These are phyloP conservation scores for Perodicticus potto DNA, from an alignment of 2,797 vertebrate genomes.

Conservation along the genomic window DNA sequence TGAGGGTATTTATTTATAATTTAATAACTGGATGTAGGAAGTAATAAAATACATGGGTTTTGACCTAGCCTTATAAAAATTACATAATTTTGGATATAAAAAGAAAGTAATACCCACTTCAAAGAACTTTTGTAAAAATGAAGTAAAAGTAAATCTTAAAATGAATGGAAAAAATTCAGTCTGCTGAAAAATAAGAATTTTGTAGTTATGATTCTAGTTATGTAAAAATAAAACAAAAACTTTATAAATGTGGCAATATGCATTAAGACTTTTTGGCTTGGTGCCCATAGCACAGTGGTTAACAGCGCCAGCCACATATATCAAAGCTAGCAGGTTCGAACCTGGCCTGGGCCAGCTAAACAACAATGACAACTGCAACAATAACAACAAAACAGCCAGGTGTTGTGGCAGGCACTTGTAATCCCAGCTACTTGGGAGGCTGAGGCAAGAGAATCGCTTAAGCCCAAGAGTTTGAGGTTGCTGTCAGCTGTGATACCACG, in stretches of 20 bases:
- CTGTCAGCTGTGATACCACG: too few relatives aligned
- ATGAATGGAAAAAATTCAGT: conserved; percentile 5
- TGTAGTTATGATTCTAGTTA: conserved; percentile 51
- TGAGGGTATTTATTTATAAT: conserved; percentile 59
- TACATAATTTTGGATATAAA: conserved; percentile 45
- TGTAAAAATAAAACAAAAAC: conserved; percentile 52
- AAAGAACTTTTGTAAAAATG: conserved; percentile 28
- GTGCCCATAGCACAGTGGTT: too few relatives aligned
- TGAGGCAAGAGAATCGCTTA: too few relatives aligned
- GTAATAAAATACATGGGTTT: conserved; percentile 32
- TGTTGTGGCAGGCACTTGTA: too few relatives aligned
- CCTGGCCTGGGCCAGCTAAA: too few relatives aligned
- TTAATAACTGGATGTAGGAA: background rate
- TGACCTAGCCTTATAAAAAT: conserved; percentile 17
- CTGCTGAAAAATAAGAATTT: conserved; percentile 40
- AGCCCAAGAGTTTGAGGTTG: too few relatives aligned
- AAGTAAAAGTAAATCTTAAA: conserved; percentile 47
- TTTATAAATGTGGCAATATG: background rate
- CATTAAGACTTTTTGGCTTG: background rate
- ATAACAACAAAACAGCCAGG: too few relatives aligned
- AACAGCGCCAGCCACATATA: too few relatives aligned
- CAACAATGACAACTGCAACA: too few relatives aligned
- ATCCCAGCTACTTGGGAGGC: too few relatives aligned
- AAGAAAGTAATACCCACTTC: background rate
- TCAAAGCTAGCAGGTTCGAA: too few relatives aligned